Evolutionary conservation across 2,797 vertebrate genomes (phyloP).

Genomic region (Falco columbarius): DNA sequence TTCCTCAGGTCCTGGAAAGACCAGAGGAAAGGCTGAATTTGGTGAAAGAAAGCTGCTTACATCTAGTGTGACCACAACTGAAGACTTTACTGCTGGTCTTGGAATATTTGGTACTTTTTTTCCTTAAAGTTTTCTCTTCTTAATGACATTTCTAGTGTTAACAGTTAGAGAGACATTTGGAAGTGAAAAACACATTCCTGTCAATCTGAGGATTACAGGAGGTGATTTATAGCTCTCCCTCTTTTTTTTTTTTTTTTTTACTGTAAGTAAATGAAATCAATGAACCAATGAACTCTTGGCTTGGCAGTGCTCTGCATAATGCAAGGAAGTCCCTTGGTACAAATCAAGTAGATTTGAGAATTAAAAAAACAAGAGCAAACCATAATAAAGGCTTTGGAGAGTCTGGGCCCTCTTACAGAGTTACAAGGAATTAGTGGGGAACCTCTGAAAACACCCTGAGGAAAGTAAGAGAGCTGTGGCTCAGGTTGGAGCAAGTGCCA

Average conservation of each 20-base stretch:
- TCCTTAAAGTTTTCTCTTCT: not conserved
- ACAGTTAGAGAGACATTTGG: not conserved
- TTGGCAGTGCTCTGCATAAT: not conserved
- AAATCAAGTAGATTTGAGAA: not conserved
- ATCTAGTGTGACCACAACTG: not conserved
- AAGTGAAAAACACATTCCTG: not conserved
- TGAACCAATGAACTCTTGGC: slow-evolving; percentile 9
- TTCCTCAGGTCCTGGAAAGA: not conserved
- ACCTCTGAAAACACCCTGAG: not conserved
- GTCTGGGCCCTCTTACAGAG: not conserved
- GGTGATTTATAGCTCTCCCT: not conserved
- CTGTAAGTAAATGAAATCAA: not conserved
- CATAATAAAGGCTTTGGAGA: not conserved
- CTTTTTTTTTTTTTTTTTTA: not conserved
- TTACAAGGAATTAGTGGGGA: not conserved
- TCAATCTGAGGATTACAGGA: not conserved
- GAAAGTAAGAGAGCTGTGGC: not conserved
- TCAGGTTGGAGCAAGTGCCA: not conserved
- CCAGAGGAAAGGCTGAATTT: not conserved
- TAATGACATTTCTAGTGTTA: not conserved
- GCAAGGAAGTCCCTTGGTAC: not conserved
- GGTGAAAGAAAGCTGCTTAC: not conserved
- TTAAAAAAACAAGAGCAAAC: not conserved
- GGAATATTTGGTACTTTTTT: not conserved
- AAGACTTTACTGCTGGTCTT: not conserved